Evolutionary conservation across 2,113 vertebrate species (phyloP).

Genomic region (Cephalopterus ornatus): DNA sequence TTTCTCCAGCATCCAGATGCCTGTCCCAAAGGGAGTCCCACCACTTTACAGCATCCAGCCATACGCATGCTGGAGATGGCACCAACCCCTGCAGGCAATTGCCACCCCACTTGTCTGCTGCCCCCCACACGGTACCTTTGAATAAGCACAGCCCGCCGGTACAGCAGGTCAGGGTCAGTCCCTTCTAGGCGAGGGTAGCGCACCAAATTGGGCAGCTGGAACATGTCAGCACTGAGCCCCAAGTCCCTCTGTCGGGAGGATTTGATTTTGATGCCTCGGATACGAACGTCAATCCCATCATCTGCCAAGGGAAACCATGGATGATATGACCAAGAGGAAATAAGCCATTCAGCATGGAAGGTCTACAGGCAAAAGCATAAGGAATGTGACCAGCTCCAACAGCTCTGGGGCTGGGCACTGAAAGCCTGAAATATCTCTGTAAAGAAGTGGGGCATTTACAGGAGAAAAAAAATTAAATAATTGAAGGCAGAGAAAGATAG

Average conservation of each 20-base stretch:
- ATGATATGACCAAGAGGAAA: neutral
- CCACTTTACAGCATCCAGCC: neutral
- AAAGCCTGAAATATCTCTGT: neutral
- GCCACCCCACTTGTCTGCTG: neutral
- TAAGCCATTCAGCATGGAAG: neutral
- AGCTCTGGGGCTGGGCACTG: neutral
- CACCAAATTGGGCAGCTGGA: slow-evolving; percentile 91
- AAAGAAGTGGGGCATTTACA: neutral
- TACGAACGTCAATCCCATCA: slow-evolving; percentile 94
- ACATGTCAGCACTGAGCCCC: slow-evolving; percentile 92
- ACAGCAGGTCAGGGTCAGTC: slow-evolving; percentile 87
- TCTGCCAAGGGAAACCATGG: slow-evolving; percentile 69
- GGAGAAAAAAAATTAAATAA: neutral
- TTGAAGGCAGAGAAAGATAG: neutral
- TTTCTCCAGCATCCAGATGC: neutral
- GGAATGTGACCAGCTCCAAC: neutral
- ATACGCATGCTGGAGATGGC: neutral
- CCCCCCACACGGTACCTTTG: slow-evolving; percentile 79
- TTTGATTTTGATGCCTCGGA: slow-evolving; percentile 95
- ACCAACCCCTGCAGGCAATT: neutral
- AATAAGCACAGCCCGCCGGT: slow-evolving; percentile 87
- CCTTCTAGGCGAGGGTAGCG: slow-evolving; percentile 96
- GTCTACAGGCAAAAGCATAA: neutral
- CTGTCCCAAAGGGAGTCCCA: neutral
- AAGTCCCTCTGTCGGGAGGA: slow-evolving; percentile 91